Evolutionary conservation across 2,113 vertebrate species (phyloP).

Genomic region (Carassius carassius): DNA sequence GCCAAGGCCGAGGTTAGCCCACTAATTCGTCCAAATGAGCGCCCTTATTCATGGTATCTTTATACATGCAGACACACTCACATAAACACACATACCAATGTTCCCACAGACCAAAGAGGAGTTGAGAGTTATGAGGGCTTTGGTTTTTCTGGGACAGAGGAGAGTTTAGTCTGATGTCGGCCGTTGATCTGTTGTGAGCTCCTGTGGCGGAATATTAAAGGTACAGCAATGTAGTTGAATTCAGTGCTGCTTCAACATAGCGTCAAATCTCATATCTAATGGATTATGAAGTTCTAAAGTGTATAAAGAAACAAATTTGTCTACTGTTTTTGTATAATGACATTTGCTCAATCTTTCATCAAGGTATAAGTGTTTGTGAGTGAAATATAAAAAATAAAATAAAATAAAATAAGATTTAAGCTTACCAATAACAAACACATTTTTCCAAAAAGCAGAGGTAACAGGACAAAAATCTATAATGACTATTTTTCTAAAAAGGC

Average conservation of each 20-base stretch:
- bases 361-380: too few relatives aligned
- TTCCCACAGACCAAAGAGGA: constrained; percentile 46
- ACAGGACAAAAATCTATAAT: too few relatives aligned
- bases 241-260: background rate
- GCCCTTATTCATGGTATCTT: constrained; percentile 72
- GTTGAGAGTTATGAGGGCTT: constrained; percentile 15
- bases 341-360: too few relatives aligned
- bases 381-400: too few relatives aligned
- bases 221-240: constrained; percentile 7
- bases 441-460: too few relatives aligned
- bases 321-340: too few relatives aligned
- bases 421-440: too few relatives aligned
- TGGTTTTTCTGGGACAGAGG: constrained; percentile 24
- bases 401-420: too few relatives aligned
- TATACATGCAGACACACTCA: constrained; percentile 57
- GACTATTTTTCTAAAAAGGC: too few relatives aligned
- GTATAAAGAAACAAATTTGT: too few relatives aligned
- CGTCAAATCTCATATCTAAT: background rate
- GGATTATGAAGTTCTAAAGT: background rate
- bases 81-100: constrained; percentile 46
- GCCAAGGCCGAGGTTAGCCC: constrained; percentile 72
- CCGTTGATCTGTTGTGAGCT: constrained; percentile 32
- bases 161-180: constrained; percentile 44
- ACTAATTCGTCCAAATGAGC: constrained; percentile 71
- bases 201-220: constrained; percentile 36